Conservation (phyloP, 2,888 invertebrate genomes). For the Alitta virens region DNA sequence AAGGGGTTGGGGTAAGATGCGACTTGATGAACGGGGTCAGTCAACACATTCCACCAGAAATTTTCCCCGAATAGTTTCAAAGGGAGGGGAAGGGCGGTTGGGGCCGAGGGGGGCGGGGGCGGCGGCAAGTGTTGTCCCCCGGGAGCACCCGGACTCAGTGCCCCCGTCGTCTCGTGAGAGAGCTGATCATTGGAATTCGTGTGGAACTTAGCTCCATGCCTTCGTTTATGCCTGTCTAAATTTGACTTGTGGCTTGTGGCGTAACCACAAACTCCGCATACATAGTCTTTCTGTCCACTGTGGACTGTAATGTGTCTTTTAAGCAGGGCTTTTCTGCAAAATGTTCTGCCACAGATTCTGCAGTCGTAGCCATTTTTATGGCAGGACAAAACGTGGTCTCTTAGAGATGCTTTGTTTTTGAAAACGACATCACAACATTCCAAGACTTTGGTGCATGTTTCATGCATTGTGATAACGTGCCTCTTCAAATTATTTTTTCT, state of each 20-base stretch:
- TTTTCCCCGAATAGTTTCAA: too few relatives aligned
- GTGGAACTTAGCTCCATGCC: background rate
- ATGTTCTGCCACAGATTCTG: background rate
- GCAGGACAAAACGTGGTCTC: background rate
- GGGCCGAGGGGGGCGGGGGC: background rate
- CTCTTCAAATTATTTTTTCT: slow-evolving; percentile 10
- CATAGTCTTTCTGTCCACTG: background rate
- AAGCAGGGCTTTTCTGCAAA: slow-evolving; percentile 6
- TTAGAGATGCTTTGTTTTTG: background rate
- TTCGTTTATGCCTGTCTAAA: background rate
- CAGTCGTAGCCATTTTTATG: slow-evolving; percentile 6
- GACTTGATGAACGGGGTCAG: too few relatives aligned
- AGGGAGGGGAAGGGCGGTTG: too few relatives aligned
- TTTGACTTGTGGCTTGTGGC: background rate
- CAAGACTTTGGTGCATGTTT: background rate
- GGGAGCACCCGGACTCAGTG: background rate
- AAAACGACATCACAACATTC: slow-evolving; percentile 9
- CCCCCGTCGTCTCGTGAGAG: too few relatives aligned
- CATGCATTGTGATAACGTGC: slow-evolving; percentile 5
- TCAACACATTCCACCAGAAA: too few relatives aligned
- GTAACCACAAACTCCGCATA: background rate
- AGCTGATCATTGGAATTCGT: background rate
- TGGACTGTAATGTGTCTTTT: slow-evolving; percentile 4
- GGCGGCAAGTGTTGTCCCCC: background rate
- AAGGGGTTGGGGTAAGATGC: background rate